Evolutionary conservation across 2,797 vertebrate species (phyloP).

Genomic region (Acrossocheilus wenchowensis): DNA sequence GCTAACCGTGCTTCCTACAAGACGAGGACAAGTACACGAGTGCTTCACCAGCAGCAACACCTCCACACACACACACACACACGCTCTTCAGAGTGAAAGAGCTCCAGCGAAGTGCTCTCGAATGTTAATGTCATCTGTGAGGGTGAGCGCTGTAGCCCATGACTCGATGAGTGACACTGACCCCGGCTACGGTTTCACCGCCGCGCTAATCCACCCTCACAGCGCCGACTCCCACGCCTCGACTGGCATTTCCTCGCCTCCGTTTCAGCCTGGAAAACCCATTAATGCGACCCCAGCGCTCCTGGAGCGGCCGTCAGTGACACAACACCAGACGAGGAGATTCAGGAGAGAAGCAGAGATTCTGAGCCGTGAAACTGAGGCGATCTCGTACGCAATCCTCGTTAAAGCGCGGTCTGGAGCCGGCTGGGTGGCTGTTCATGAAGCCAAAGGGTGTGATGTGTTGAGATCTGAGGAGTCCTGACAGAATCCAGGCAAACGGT

Average conservation of each 20-base stretch:
- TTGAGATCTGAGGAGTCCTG: not conserved
- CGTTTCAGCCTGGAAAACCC: conserved; percentile 39
- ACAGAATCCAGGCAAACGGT: too few species aligned
- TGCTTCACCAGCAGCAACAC: not conserved
- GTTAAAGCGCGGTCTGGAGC: not conserved
- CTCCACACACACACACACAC: not conserved
- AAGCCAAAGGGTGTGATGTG: not conserved
- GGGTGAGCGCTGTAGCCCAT: conserved; percentile 27
- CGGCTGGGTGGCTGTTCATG: not conserved
- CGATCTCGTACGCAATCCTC: not conserved
- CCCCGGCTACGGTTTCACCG: conserved; percentile 9
- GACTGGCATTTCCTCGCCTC: conserved; percentile 37
- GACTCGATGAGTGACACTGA: conserved; percentile 10
- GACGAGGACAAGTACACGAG: not conserved
- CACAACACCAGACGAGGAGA: not conserved
- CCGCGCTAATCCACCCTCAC: conserved; percentile 27
- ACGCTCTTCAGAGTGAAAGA: not conserved
- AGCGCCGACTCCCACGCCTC: conserved; percentile 43
- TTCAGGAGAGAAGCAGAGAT: not conserved
- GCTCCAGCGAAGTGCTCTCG: not conserved
- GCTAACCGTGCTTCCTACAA: not conserved
- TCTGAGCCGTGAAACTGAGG: not conserved
- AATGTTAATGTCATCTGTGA: conserved; percentile 47
- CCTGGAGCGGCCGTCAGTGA: not conserved
- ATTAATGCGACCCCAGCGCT: conserved; percentile 25